Percentiles rank a stretch among this genome's conserved stretches.
phyloP scores from a whole-genome alignment of 2,888 invertebrate species.

The Anagyrus pseudococci region DNA sequence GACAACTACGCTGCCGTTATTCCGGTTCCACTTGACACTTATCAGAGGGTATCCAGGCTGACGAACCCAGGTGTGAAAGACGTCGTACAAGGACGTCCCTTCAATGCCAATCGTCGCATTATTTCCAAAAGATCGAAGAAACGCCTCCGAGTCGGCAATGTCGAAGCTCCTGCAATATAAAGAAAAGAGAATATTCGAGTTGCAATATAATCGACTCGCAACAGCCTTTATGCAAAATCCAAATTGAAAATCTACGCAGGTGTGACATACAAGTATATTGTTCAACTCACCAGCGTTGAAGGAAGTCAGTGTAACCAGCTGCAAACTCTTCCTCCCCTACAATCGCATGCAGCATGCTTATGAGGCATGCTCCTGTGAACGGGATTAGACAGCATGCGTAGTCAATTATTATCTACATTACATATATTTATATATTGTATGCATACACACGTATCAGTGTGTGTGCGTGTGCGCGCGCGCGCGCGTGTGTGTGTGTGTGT shows the following conservation, averaged over 20 bases:
- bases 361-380: constrained; percentile 57
- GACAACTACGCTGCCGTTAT: constrained; percentile 43
- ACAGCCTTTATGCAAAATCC: no score
- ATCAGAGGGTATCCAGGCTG: constrained; percentile 55
- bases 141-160: constrained; percentile 44
- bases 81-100: constrained; percentile 43
- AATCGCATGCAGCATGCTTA: constrained; percentile 56
- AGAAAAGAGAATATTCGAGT: no score
- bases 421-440: background rate
- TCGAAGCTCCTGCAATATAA: constrained; percentile 43
- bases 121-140: constrained; percentile 45
- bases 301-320: constrained; percentile 51
- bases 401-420: constrained; percentile 4
- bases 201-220: no score
- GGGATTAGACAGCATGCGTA: constrained; percentile 30
- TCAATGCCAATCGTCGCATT: constrained; percentile 30
- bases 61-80: constrained; percentile 49
- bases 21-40: constrained; percentile 51
- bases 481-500: no score
- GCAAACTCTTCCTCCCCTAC: constrained; percentile 49
- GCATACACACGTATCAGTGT: no score
- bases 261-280: background rate
- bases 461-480: no score
- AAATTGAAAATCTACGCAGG: background rate
- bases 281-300: constrained; percentile 56